These are phyloP conservation scores for Sibirionetta formosa DNA, from an alignment of 2,797 vertebrate species.

Conservation along the genomic window DNA sequence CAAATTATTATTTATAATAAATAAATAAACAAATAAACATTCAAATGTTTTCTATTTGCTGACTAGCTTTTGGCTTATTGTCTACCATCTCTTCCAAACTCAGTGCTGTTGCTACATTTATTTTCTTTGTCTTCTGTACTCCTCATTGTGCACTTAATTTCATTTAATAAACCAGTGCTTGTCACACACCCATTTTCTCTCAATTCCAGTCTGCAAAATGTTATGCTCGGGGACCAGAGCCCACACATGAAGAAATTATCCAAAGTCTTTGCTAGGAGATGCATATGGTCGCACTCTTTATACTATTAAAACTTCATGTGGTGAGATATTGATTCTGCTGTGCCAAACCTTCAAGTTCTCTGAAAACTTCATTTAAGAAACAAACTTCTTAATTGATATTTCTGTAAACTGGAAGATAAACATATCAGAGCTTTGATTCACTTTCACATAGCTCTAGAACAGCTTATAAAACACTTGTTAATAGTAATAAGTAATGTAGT, in stretches of 20 bases:
- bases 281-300: background rate
- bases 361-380: background rate
- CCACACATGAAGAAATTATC: background rate
- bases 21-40: background rate
- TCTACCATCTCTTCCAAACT: background rate
- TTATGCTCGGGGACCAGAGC: background rate
- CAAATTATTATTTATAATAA: too few species aligned
- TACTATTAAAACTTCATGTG: background rate
- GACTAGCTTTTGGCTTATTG: background rate
- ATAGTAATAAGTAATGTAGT: background rate
- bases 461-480: background rate
- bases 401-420: background rate
- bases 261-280: background rate
- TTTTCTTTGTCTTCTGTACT: background rate
- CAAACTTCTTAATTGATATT: background rate
- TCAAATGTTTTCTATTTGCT: background rate
- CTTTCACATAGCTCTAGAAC: background rate
- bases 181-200: background rate
- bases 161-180: background rate
- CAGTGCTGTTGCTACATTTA: background rate
- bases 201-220: background rate
- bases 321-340: background rate
- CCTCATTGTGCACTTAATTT: background rate
- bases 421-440: background rate
- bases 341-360: background rate